Evolutionary conservation across 2,797 vertebrate genomes (phyloP), one percentile per base, ranked within the genome.

Genomic region (Xenops minutus): DNA sequence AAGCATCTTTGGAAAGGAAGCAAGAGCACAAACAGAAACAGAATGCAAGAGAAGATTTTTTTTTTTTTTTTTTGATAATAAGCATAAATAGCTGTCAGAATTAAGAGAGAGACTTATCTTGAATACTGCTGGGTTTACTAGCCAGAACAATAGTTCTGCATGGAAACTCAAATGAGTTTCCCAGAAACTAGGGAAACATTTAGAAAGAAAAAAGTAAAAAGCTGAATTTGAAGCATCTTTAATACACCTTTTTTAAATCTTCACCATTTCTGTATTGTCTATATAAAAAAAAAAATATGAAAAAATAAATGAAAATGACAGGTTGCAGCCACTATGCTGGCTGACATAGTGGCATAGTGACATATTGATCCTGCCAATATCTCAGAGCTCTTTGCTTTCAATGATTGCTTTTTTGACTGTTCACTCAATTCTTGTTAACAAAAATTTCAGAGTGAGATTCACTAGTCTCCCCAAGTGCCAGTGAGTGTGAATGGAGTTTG

Each of bases 351-450:
- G 11, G 17, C n/a, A n/a, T n/a, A n/a, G n/a, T 63, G 55, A 63
- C 10, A 6, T 66, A 82, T 94, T 56, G 86, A 95, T 90, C 67
- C 34, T 82, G 59, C 20, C 77, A 36, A 29, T 52, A 17, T 71
- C 48, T 94, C 51, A 56, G 43, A 76, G 29, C 7, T 72, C 16
- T 49, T 89, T 63, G 23, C 39, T 56, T 97, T 32, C 51, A 46
- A n/a, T 59, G 34, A 89, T 51, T 83, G 66, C 6, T 48, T 94
- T 85, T 88, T 82, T 94, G 79, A 79, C 48, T 91, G 36, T 63
- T 92, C 71, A 67, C 26, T 93, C 80, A 91, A 52, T 87, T 87
- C 74, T 79, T 75, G 39, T 84, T 88, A 94, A 74, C 66, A 86
- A 66, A 91, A 88, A 72, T 37, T 30, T 73, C 51, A 48, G n/a